Conservation (phyloP, 2,797 vertebrate genomes). For the Limosa lapponica region DNA sequence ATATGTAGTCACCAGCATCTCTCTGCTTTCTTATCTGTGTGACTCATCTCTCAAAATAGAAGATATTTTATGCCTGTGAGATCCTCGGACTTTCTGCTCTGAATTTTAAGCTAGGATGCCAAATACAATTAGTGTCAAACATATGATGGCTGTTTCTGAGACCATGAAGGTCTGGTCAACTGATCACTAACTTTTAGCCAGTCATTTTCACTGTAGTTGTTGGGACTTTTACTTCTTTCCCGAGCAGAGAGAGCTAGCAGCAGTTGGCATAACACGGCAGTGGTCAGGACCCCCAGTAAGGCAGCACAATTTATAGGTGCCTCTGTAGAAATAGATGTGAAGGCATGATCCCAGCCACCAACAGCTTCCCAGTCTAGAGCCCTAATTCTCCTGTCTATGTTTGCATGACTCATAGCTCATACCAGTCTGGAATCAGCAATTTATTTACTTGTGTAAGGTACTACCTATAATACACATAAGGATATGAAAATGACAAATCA, state of each 20-base stretch:
- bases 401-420: not conserved
- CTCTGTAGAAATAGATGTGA: not conserved
- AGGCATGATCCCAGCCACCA: not conserved
- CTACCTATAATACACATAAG: not conserved
- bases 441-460: not conserved
- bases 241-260: not conserved
- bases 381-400: not conserved
- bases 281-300: not conserved
- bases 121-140: conserved; percentile 8
- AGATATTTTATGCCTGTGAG: not conserved
- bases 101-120: not conserved
- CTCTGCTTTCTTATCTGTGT: not conserved
- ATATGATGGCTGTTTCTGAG: not conserved
- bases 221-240: not conserved
- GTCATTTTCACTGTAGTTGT: not conserved
- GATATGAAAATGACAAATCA: not conserved
- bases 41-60: conserved; percentile 37
- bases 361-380: not conserved
- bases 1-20: not conserved
- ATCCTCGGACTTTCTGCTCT: not conserved
- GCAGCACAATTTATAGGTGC: not conserved
- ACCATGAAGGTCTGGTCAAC: not conserved
- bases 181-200: not conserved
- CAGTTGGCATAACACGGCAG: not conserved
- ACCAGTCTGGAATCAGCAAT: accelerated